Percentiles rank a stretch among this genome's conserved stretches.
These are phyloP conservation scores for Odontamblyopus lacepedii DNA, from an alignment of 2,797 vertebrate genomes.

Conservation along the genomic window DNA sequence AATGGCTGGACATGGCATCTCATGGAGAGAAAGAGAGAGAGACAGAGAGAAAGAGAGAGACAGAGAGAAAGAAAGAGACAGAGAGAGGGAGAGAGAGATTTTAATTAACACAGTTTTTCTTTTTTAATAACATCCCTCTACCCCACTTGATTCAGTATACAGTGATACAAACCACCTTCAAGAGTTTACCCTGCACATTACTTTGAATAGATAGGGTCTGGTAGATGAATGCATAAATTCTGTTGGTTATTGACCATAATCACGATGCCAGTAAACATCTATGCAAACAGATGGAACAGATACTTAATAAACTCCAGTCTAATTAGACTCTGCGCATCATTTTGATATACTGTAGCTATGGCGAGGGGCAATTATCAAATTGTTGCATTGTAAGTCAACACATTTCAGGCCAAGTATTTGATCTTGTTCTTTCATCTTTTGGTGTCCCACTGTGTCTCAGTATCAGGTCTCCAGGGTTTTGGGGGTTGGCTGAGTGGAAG, in stretches of 20 bases:
- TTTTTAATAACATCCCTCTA: background rate
- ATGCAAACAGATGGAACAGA: constrained; percentile 42
- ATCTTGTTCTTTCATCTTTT: constrained; percentile 65
- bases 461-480: constrained; percentile 46
- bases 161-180: constrained; percentile 9
- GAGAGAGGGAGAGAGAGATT: background rate
- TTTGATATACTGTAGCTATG: constrained; percentile 35
- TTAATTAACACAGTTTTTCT: background rate
- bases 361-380: constrained; percentile 39
- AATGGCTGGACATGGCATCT: background rate
- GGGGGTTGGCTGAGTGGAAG: constrained; percentile 50
- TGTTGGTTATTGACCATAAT: constrained; percentile 10
- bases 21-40: background rate
- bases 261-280: constrained; percentile 22
- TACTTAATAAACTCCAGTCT: constrained; percentile 31
- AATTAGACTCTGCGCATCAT: constrained; percentile 38
- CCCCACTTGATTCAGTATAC: background rate
- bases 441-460: constrained; percentile 45
- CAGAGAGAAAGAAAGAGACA: background rate
- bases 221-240: constrained; percentile 27
- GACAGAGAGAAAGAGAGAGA: no score
- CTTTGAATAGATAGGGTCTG: constrained; percentile 25
- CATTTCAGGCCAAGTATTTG: constrained; percentile 41
- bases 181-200: constrained; percentile 17
- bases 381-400: constrained; percentile 36